These are phyloP conservation scores for Manduca sexta DNA, from an alignment of 1,140 invertebrate species.

Conservation along the genomic window DNA sequence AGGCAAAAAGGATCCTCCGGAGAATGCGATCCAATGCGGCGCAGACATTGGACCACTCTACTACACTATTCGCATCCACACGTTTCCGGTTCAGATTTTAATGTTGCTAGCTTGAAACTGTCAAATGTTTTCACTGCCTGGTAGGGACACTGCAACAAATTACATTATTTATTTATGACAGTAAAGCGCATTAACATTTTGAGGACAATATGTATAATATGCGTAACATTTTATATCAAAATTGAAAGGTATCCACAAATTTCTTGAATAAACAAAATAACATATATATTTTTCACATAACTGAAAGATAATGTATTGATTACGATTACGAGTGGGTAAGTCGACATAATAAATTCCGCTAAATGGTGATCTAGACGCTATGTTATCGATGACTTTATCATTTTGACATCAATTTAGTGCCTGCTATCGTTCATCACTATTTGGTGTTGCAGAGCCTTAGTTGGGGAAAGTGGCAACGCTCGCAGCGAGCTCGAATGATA, in stretches of 20 bases:
- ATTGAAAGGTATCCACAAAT: too few relatives aligned
- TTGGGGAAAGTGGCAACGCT: too few relatives aligned
- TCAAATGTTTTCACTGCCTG: neutral
- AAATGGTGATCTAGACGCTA: neutral
- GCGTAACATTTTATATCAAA: too few relatives aligned
- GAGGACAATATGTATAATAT: too few relatives aligned
- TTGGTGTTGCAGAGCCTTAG: too few relatives aligned
- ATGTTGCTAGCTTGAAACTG: conserved; percentile 23
- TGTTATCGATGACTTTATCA: conserved; percentile 10
- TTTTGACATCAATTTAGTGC: conserved; percentile 2
- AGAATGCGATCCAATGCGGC: conserved; percentile 35
- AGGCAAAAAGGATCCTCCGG: conserved; percentile 50
- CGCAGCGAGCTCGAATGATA: too few relatives aligned
- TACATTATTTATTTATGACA: too few relatives aligned
- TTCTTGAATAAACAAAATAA: too few relatives aligned
- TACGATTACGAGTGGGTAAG: neutral
- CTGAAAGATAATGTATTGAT: conserved; percentile 4
- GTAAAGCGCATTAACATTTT: too few relatives aligned
- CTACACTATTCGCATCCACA: conserved; percentile 28
- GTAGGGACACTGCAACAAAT: too few relatives aligned
- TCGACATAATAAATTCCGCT: conserved; percentile 1
- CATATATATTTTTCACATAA: too few relatives aligned
- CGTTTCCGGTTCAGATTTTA: conserved; percentile 44
- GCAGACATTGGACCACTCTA: conserved; percentile 26
- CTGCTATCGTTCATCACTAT: neutral